Evolutionary conservation across 2,797 vertebrate genomes (phyloP).

Genomic region (Lacerta agilis): DNA sequence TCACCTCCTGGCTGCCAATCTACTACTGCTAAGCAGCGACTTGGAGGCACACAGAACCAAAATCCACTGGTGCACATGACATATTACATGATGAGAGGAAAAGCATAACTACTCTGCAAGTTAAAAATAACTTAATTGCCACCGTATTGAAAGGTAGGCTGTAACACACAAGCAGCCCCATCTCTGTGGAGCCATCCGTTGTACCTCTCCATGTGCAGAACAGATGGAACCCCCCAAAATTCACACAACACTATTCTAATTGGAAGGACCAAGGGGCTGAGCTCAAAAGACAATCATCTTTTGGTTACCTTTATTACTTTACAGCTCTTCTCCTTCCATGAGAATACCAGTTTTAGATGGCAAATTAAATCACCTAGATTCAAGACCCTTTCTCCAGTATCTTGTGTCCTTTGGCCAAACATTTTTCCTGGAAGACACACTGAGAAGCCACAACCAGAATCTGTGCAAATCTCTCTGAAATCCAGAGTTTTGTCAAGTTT

Average conservation of each 20-base stretch:
- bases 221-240: not conserved
- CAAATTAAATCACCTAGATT: not conserved
- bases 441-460: not conserved
- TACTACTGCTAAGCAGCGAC: not conserved
- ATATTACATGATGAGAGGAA: not conserved
- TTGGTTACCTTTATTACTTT: not conserved
- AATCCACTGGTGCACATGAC: not conserved
- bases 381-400: not conserved
- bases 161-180: not conserved
- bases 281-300: too few species aligned
- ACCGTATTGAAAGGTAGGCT: not conserved
- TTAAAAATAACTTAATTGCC: not conserved
- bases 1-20: too few species aligned
- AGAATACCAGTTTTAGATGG: not conserved
- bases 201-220: not conserved
- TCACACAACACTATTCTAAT: not conserved
- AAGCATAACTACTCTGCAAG: not conserved
- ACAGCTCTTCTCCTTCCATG: not conserved
- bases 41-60: not conserved
- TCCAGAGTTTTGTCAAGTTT: not conserved
- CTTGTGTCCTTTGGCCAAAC: not conserved
- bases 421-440: not conserved
- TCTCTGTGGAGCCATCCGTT: not conserved
- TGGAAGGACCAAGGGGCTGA: not conserved
- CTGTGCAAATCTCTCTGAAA: not conserved